Conservation (phyloP, 2,888 invertebrate genomes). For the Conus canariensis region DNA sequence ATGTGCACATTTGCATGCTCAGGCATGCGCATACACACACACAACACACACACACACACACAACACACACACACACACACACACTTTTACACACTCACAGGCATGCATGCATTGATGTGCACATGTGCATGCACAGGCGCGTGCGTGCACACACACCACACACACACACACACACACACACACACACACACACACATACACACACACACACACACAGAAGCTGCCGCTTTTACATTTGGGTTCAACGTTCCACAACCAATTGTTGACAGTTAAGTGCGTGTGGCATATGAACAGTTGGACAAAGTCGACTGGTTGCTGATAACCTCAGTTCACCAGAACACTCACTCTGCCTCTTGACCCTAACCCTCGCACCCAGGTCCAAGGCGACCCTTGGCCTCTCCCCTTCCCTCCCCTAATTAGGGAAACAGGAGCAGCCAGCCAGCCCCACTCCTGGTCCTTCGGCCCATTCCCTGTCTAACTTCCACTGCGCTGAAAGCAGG, state of each 20-base stretch:
- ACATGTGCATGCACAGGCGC: background rate
- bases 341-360: conserved; percentile 14
- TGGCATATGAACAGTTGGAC: background rate
- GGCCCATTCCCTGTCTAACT: no score
- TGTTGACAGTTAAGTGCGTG: no score
- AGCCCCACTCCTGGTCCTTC: no score
- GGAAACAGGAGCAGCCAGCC: no score
- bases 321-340: background rate
- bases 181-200: conserved; percentile 19
- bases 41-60: background rate
- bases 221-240: background rate
- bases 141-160: background rate
- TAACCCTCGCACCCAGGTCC: background rate
- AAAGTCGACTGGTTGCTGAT: background rate
- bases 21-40: background rate
- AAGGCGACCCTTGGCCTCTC: background rate
- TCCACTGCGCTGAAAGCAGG: no score
- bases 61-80: conserved; percentile 11
- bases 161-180: conserved; percentile 13
- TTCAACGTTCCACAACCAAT: no score
- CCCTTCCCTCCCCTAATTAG: background rate
- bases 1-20: background rate
- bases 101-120: background rate
- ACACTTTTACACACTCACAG: background rate
- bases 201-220: conserved; percentile 7